Conservation (phyloP, 2,888 invertebrate genomes). For the Pecten maximus region DNA sequence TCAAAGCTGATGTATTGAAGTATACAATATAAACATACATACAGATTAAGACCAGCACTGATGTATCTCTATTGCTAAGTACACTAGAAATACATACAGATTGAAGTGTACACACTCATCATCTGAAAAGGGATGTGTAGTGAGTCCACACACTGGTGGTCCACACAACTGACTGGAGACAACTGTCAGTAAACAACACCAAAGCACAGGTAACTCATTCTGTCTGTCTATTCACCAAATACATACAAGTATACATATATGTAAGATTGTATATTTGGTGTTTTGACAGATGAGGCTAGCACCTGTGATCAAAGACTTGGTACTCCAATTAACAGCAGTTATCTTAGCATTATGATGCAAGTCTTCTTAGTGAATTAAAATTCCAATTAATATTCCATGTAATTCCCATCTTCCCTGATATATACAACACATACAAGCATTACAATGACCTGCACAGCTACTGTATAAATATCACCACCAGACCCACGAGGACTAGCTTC, state of each 20-base stretch:
- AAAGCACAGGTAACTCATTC: too few species aligned
- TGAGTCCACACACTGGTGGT: not conserved
- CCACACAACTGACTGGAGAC: not conserved
- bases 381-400: not conserved
- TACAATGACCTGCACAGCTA: not conserved
- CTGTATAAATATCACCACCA: not conserved
- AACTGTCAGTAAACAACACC: not conserved
- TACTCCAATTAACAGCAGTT: not conserved
- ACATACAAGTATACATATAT: too few species aligned
- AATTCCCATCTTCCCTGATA: not conserved
- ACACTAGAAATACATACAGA: not conserved
- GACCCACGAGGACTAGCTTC: not conserved
- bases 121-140: not conserved
- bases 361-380: not conserved
- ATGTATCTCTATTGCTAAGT: not conserved
- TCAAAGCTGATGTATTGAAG: not conserved
- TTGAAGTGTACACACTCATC: not conserved
- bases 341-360: not conserved
- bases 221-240: too few species aligned
- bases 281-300: too few species aligned
- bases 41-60: conserved; percentile 1
- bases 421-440: not conserved
- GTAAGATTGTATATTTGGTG: too few species aligned
- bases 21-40: conserved; percentile 29
- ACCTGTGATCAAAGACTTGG: not conserved